Evolutionary conservation across 2,113 vertebrate species (phyloP), one percentile per base, ranked within the genome.

Genomic region (Heterotis niloticus): DNA sequence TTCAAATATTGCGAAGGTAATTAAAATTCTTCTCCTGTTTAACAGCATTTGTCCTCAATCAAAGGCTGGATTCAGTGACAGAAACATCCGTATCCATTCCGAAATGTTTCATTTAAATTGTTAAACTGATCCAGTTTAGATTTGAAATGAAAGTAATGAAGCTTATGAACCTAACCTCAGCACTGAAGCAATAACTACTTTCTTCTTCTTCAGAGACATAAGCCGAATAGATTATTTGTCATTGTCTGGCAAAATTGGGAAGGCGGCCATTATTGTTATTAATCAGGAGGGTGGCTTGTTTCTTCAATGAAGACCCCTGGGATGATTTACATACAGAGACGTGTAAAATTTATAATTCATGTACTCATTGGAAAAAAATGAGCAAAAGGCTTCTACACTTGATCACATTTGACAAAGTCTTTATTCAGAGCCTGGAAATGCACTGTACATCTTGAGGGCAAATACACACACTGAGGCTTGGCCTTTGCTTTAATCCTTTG

Each of bases 331-430:
- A 57, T 51, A 24, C 16, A 24, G 71, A 28, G 14, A 54, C 52
- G 57, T 74, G 57, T 74, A 59, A n/a, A n/a, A 74, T 74, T 74
- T 74, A 74, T 74, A 74, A 74, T 74, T 74, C 71, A 74, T 74
- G 10, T 17, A 24, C 71, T 74, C 71, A 74, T 59, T 74, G 57
- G 52, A 51, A 26, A 51, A 23, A 57, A 54, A 44, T 4, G 10
- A 7, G n/a, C 44, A 24, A 72, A 72, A 72, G 11, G 54, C 1
- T 62, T 62, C 34, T 44, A 7, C 34, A 4, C 34, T 44, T 44
- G 34, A 44, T 44, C 34, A 44, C 34, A 44, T 44, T 44, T 44
- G 34, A 44, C 34, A 4, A 44, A 44, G 34, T 44, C 34, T 44
- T 44, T 44, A 44, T 44, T 44, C 2, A 44, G 34, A 44, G 34